phyloP scores from a whole-genome alignment of 2,888 invertebrate species.

The Diaperis boleti region DNA sequence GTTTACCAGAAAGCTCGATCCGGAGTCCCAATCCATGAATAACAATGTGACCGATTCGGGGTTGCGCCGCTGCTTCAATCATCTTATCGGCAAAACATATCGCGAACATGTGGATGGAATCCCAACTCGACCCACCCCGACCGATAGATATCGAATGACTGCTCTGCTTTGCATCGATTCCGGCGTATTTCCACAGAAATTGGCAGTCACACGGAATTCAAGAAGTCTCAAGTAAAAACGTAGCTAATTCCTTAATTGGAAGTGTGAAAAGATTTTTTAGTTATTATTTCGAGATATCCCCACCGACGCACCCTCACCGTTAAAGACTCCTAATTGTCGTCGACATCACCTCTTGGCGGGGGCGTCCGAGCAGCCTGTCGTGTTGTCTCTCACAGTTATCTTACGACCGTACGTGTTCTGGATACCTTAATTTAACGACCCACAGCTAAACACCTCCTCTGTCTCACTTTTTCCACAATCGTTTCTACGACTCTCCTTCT shows the following conservation, averaged over 20 bases:
- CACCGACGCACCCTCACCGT: conserved; percentile 57
- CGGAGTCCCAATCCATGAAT: conserved; percentile 55
- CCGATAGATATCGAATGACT: conserved; percentile 43
- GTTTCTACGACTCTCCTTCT: conserved; percentile 21
- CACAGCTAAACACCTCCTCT: conserved; percentile 43
- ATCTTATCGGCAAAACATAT: conserved; percentile 57
- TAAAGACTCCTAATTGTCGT: conserved; percentile 59
- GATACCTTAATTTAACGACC: conserved; percentile 59
- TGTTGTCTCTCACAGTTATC: conserved; percentile 55
- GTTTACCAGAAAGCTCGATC: conserved; percentile 54
- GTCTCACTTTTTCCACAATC: conserved; percentile 24
- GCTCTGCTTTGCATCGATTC: conserved; percentile 9
- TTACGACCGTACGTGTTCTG: conserved; percentile 55
- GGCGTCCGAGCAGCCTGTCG: conserved; percentile 49
- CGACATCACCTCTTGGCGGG: conserved; percentile 49
- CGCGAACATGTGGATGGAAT: conserved; percentile 55
- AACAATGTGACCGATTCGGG: conserved; percentile 50
- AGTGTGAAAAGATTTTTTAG: too few species aligned
- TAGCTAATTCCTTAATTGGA: too few species aligned
- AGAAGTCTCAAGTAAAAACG: too few species aligned
- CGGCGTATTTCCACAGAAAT: too few species aligned
- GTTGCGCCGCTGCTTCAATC: conserved; percentile 49
- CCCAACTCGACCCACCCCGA: conserved; percentile 40
- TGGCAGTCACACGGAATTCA: too few species aligned
- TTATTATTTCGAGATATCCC: too few species aligned